Percentiles rank a stretch among this genome's conserved stretches.
Conservation (phyloP, 30 jellyfish, hydroid and myxozoan species). For the Hydra vulgaris region DNA sequence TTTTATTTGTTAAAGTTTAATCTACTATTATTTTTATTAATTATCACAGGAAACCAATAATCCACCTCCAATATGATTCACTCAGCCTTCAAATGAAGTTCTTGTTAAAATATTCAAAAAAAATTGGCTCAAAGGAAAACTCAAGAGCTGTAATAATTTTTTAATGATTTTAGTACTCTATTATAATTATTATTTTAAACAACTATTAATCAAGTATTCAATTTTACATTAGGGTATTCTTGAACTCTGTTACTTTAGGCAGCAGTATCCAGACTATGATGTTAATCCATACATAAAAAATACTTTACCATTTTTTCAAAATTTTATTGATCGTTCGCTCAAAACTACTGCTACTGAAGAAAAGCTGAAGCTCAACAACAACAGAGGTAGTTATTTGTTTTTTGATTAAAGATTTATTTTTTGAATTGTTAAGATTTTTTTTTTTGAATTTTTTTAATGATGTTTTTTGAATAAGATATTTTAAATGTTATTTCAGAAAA, state of each 20-base stretch:
- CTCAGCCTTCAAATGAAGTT: slow-evolving; percentile 41
- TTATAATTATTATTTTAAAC: too few relatives aligned
- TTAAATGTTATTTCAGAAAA: neutral
- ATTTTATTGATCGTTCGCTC: slow-evolving; percentile 79
- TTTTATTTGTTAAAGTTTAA: neutral
- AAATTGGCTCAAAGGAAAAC: slow-evolving; percentile 87
- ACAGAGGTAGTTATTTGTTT: slow-evolving; percentile 3
- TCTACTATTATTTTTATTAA: neutral
- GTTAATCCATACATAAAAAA: slow-evolving; percentile 66
- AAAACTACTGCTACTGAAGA: slow-evolving; percentile 53
- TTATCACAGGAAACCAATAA: neutral
- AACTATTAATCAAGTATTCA: neutral
- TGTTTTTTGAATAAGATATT: neutral
- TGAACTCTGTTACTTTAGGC: slow-evolving; percentile 71
- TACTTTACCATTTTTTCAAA: slow-evolving; percentile 82
- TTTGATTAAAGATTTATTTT: neutral
- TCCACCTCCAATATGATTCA: neutral
- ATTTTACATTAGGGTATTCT: slow-evolving; percentile 52
- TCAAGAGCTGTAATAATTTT: slow-evolving; percentile 53
- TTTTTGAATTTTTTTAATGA: neutral
- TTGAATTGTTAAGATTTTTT: too few relatives aligned
- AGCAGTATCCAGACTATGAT: slow-evolving; percentile 76
- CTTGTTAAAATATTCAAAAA: slow-evolving; percentile 61
- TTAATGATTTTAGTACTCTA: neutral
- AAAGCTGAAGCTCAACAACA: slow-evolving; percentile 14